Evolutionary conservation across 2,888 invertebrate species (phyloP).

Genomic region (Macaria notata): DNA sequence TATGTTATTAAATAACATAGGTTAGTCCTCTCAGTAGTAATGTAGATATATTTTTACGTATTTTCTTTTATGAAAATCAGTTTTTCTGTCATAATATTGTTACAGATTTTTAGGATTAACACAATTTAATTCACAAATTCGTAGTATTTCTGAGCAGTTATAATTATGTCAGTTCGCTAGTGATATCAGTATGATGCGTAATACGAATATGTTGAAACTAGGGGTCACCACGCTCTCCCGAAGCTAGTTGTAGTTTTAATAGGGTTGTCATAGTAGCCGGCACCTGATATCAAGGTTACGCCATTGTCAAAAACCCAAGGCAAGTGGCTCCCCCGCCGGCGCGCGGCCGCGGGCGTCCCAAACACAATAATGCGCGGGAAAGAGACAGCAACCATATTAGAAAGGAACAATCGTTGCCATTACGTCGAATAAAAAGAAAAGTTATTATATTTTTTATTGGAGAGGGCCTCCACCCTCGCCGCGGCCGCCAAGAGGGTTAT

Average conservation of each 20-base stretch:
- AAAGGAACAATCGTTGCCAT: conserved; percentile 77
- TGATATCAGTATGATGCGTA: no score
- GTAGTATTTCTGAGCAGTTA: no score
- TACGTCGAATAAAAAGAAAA: conserved; percentile 81
- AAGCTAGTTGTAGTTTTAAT: background rate
- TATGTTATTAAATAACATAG: no score
- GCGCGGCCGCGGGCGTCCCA: conserved; percentile 49
- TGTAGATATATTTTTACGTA: no score
- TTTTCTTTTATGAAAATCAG: no score
- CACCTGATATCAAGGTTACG: conserved; percentile 1
- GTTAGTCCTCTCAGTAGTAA: no score
- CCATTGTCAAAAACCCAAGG: conserved; percentile 7
- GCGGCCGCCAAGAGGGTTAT: conserved; percentile 78
- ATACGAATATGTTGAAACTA: no score
- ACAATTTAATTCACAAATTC: no score
- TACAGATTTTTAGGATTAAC: no score
- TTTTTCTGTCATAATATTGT: no score
- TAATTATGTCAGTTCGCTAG: no score
- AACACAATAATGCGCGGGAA: conserved; percentile 69
- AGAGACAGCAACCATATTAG: conserved; percentile 72
- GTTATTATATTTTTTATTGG: conserved; percentile 82
- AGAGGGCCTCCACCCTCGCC: conserved; percentile 77
- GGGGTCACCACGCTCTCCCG: no score
- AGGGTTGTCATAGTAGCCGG: background rate
- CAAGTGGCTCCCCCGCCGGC: conserved; percentile 26